These are phyloP conservation scores for Ambastaia sidthimunki DNA, from an alignment of 2,797 vertebrate species.

Conservation along the genomic window DNA sequence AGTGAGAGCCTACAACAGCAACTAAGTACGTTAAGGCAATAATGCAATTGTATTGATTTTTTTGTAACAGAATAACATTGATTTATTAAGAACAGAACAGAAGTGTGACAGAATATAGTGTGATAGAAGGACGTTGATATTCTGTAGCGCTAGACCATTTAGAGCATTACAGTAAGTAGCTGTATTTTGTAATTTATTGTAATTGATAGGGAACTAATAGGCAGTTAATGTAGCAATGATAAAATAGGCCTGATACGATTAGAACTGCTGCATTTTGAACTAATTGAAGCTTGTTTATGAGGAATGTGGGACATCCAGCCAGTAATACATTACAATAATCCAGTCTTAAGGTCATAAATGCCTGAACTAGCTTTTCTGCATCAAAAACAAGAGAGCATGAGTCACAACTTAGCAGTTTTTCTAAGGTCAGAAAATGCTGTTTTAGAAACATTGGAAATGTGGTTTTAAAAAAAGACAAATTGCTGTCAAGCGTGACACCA, in stretches of 20 bases:
- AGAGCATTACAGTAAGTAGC: not conserved
- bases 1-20: no score
- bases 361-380: not conserved
- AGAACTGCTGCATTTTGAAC: not conserved
- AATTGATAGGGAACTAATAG: not conserved
- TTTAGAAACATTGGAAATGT: not conserved
- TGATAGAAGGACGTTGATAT: not conserved
- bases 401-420: not conserved
- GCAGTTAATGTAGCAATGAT: not conserved
- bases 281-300: not conserved
- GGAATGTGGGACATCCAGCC: not conserved
- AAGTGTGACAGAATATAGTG: no score
- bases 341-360: not conserved
- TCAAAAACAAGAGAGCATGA: not conserved
- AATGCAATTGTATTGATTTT: no score
- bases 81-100: no score
- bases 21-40: no score
- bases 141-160: not conserved
- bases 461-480: not conserved
- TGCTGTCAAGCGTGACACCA: not conserved
- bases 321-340: not conserved
- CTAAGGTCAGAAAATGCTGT: not conserved
- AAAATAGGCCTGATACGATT: not conserved
- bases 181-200: not conserved
- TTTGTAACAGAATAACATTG: no score